A percentile compares a stretch with the other conserved stretches of the same genome.
Conservation (phyloP, 2,113 vertebrate species). For the Bubo bubo region DNA sequence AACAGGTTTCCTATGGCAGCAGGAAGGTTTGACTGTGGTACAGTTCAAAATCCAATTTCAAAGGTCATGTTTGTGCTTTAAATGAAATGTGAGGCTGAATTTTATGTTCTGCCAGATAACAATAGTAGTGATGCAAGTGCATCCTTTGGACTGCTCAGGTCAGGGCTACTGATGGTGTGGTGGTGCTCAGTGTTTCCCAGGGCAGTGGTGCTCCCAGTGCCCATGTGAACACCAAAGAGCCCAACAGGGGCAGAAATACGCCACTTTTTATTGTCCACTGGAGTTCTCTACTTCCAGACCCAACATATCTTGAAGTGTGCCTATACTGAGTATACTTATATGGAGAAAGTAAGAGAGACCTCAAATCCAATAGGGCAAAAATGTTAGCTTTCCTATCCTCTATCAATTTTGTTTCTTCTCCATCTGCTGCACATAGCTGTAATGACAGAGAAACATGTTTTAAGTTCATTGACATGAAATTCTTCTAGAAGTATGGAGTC, state of each 20-base stretch:
- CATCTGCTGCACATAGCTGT: background rate
- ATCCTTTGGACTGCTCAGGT: background rate
- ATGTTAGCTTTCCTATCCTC: background rate
- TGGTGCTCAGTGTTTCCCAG: background rate
- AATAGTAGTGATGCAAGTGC: background rate
- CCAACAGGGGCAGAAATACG: background rate
- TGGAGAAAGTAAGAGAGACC: background rate
- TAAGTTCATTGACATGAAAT: background rate
- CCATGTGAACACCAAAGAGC: background rate
- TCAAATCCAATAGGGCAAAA: background rate
- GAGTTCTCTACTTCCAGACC: background rate
- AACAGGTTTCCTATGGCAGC: background rate
- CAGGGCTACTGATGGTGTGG: background rate
- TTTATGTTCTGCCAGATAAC: background rate
- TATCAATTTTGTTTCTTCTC: background rate
- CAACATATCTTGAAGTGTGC: background rate
- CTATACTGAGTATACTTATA: background rate
- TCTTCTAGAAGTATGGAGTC: background rate
- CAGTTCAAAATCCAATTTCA: background rate
- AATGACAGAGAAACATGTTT: background rate
- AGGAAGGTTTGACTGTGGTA: background rate
- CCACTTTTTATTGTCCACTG: background rate
- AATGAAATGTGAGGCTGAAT: background rate
- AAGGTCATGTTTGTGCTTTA: conserved; percentile 17
- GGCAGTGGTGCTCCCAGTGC: background rate